Percentiles rank a stretch among this genome's conserved stretches.
These are phyloP conservation scores for Theodoxus fluviatilis DNA, from an alignment of 2,888 invertebrate genomes.

Conservation along the genomic window DNA sequence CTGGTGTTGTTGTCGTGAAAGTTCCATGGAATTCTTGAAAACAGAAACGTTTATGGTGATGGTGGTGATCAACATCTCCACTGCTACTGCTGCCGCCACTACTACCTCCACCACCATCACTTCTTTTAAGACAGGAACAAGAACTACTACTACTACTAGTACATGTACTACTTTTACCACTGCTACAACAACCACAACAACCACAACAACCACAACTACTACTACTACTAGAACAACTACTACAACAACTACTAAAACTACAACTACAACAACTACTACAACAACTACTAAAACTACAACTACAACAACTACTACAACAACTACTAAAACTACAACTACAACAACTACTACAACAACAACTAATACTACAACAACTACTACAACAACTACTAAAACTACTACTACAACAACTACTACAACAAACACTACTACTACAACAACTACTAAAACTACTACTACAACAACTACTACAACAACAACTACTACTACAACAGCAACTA, in stretches of 20 bases:
- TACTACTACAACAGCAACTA: slow-evolving; percentile 10
- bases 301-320: neutral
- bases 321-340: neutral
- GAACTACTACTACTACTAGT: slow-evolving; percentile 24
- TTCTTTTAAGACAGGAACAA: too few species aligned
- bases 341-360: slow-evolving; percentile 7
- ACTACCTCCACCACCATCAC: too few species aligned
- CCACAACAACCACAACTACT: slow-evolving; percentile 23
- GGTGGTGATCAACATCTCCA: too few species aligned
- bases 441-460: slow-evolving; percentile 20
- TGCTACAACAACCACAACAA: slow-evolving; percentile 18
- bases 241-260: neutral
- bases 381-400: slow-evolving; percentile 30
- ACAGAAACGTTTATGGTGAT: too few species aligned
- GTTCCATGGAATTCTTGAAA: too few species aligned
- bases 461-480: slow-evolving; percentile 12
- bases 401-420: slow-evolving; percentile 28
- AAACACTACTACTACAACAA: slow-evolving; percentile 21
- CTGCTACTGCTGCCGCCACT: too few species aligned
- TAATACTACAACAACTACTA: slow-evolving; percentile 25
- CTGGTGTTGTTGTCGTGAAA: too few species aligned
- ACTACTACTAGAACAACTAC: slow-evolving; percentile 25
- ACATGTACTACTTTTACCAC: slow-evolving; percentile 9
- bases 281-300: neutral
- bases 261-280: neutral